Conservation (phyloP, 2,888 invertebrate species). For the Archips crataeganus region DNA sequence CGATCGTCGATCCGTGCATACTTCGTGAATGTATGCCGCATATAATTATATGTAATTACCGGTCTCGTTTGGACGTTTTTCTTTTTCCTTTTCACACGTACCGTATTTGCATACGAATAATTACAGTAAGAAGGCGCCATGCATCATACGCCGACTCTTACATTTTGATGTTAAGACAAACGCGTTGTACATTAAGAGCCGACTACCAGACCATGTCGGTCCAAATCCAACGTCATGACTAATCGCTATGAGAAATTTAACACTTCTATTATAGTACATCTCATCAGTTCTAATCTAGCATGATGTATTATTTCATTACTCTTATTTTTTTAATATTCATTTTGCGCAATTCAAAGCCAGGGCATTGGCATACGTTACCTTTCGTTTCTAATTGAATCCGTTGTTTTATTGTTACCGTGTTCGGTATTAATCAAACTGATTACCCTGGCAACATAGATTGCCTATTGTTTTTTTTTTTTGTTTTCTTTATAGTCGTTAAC, state of each 20-base stretch:
- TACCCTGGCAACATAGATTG: slow-evolving; percentile 82
- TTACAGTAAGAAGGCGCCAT: slow-evolving; percentile 77
- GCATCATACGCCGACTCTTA: slow-evolving; percentile 73
- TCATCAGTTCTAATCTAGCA: slow-evolving; percentile 82
- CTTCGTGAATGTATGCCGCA: slow-evolving; percentile 79
- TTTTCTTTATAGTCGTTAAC: slow-evolving; percentile 76
- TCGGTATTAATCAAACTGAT: slow-evolving; percentile 85
- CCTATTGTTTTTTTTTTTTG: slow-evolving; percentile 79
- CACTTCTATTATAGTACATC: slow-evolving; percentile 78
- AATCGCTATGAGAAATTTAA: slow-evolving; percentile 80
- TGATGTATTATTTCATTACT: slow-evolving; percentile 84
- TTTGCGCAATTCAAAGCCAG: slow-evolving; percentile 90
- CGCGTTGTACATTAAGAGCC: slow-evolving; percentile 65
- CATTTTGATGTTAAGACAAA: slow-evolving; percentile 82
- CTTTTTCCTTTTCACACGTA: slow-evolving; percentile 84
- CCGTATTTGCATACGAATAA: slow-evolving; percentile 83
- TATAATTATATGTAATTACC: slow-evolving; percentile 84
- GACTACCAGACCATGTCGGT: slow-evolving; percentile 74
- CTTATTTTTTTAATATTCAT: slow-evolving; percentile 80
- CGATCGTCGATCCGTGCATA: slow-evolving; percentile 79
- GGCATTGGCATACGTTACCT: slow-evolving; percentile 93
- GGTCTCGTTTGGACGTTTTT: slow-evolving; percentile 73
- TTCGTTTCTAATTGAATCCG: slow-evolving; percentile 83
- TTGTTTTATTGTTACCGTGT: slow-evolving; percentile 82
- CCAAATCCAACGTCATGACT: slow-evolving; percentile 74